Evolutionary conservation across 92 coral and sea anemone genomes (phyloP), one percentile per base, ranked within the genome.

Genomic region (Micromussa lordhowensis): DNA sequence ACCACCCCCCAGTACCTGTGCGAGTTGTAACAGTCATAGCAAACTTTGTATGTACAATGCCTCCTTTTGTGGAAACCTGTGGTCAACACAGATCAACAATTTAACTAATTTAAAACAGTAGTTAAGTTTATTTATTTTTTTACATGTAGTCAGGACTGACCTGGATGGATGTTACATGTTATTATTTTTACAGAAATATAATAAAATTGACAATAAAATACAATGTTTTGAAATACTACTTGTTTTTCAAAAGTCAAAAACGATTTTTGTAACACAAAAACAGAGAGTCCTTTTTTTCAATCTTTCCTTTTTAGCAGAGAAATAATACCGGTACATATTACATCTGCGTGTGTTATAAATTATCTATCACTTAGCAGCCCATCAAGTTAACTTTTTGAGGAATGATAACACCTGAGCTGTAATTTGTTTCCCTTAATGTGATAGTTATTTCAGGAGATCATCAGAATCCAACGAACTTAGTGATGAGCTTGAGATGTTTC

Each of bases 391-490:
- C 34, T 28, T 9, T 28, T 26, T 26, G 29, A 66, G 29, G 34
- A 26, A 10, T 66, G 24, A 63, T 63, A 63, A 7, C 8, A 24
- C 11, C 0, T 66, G 34, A 26, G 31, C 32, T 26, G 17, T 34
- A 66, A 73, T 73, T 32, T 73, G 49, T 73, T 73, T 32, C 53
- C 32, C 49, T 68, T 74, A 81, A 16, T 83, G 85, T 30, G 81
- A 70, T 58, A 74, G 77, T 66, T 87, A 75, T 30, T 89, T 93
- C 38, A 95, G 81, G 70, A 95, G 92, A 79, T 95, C 96, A 63
- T 95, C 96, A 21, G 98, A 95, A 76, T 93, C 93, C 58, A 95
- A 36, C 8, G 98, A 95, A 78, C 96, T 95, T 19, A 93, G 93
- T 16, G 98, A 95, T 28, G 92, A 77, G 78, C 94, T 95, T 30